These are phyloP conservation scores for Macropodus opercularis DNA, from an alignment of 2,797 vertebrate genomes.

Conservation along the genomic window DNA sequence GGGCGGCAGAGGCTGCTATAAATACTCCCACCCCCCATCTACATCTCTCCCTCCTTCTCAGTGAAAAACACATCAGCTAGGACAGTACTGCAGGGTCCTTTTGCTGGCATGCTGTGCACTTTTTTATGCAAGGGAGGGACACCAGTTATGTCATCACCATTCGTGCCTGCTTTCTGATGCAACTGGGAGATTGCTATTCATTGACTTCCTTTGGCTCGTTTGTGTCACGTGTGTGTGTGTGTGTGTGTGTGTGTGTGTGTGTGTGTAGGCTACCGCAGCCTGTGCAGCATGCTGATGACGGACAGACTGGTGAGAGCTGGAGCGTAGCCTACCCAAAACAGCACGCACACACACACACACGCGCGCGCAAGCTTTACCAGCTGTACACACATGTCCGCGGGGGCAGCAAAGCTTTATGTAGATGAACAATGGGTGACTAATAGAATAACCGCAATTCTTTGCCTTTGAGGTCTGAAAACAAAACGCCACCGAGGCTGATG, in stretches of 20 bases:
- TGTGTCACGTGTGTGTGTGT: slow-evolving; percentile 46
- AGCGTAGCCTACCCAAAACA: neutral
- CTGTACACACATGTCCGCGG: slow-evolving; percentile 29
- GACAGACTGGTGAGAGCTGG: slow-evolving; percentile 20
- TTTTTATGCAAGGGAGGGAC: slow-evolving; percentile 68
- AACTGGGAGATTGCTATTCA: slow-evolving; percentile 48
- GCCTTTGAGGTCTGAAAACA: neutral
- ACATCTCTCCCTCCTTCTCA: slow-evolving; percentile 46
- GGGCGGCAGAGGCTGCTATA: slow-evolving; percentile 73
- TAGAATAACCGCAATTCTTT: slow-evolving; percentile 3
- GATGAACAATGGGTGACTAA: slow-evolving; percentile 26
- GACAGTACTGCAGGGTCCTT: slow-evolving; percentile 75
- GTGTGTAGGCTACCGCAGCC: slow-evolving; percentile 46
- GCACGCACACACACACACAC: neutral
- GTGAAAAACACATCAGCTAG: slow-evolving; percentile 71
- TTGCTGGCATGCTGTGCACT: slow-evolving; percentile 59
- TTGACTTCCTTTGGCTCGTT: slow-evolving; percentile 47
- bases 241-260: too few relatives aligned
- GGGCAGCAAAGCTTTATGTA: slow-evolving; percentile 6
- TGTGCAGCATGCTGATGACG: slow-evolving; percentile 16
- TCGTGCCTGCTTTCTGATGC: slow-evolving; percentile 55
- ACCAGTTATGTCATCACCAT: slow-evolving; percentile 78
- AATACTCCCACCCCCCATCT: slow-evolving; percentile 67
- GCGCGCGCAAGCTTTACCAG: slow-evolving; percentile 4
- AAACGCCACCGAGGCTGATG: neutral